Percentiles rank a stretch among this genome's conserved stretches.
These are phyloP conservation scores for Steinernema scapterisci DNA, from an alignment of 2,888 invertebrate species.

Conservation along the genomic window DNA sequence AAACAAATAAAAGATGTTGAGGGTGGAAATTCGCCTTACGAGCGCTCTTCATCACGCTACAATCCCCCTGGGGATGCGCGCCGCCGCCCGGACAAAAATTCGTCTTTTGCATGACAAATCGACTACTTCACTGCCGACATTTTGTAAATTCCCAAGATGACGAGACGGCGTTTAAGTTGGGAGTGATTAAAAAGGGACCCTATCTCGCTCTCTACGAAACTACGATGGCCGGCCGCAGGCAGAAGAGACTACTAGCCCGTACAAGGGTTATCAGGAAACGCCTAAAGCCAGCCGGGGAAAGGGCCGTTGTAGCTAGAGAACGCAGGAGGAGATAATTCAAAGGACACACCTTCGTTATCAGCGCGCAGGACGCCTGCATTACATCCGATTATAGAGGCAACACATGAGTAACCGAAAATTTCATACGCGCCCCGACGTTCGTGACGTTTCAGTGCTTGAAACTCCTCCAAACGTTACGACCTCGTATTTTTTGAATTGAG, in stretches of 20 bases:
- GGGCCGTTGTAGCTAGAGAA: not conserved
- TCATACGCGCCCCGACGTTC: not conserved
- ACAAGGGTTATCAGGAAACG: not conserved
- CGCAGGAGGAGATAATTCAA: not conserved
- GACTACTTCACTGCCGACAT: conserved; percentile 11
- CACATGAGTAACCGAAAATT: not conserved
- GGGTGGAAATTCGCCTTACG: conserved; percentile 29
- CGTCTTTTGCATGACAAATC: conserved; percentile 28
- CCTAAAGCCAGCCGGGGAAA: not conserved
- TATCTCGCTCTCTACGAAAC: too few relatives aligned
- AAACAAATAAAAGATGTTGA: conserved; percentile 33
- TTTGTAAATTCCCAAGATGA: not conserved
- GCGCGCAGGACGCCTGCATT: not conserved
- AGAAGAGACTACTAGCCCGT: too few relatives aligned
- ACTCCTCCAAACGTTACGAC: not conserved
- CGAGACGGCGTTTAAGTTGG: conserved; percentile 4
- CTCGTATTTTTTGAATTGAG: not conserved
- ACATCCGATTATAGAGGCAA: not conserved
- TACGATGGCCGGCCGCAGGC: too few relatives aligned
- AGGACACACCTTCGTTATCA: conserved; percentile 25
- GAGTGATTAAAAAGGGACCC: not conserved
- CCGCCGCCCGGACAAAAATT: conserved; percentile 16
- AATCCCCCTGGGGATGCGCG: conserved; percentile 11
- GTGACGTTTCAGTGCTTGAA: not conserved
- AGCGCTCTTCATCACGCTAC: conserved; percentile 33